phyloP scores from a whole-genome alignment of 2,888 invertebrate genomes.

The Alsophila aescularia region DNA sequence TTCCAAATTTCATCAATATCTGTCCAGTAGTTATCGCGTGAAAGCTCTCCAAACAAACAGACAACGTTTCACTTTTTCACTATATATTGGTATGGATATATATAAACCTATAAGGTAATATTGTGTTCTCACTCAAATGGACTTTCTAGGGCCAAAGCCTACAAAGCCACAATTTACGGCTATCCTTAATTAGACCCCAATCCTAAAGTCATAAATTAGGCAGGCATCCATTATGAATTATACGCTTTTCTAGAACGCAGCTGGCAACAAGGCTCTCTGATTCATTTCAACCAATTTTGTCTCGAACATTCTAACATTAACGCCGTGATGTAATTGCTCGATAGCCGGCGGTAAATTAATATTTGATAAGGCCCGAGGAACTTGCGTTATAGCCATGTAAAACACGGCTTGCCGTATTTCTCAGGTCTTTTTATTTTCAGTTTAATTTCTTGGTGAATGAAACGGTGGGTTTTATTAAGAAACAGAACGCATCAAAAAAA shows the following conservation, averaged over 20 bases:
- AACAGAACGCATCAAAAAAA: too few relatives aligned
- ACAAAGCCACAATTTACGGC: too few relatives aligned
- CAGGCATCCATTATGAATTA: neutral
- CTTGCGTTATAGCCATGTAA: neutral
- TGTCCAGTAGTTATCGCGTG: too few relatives aligned
- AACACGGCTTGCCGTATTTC: neutral
- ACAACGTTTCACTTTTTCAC: too few relatives aligned
- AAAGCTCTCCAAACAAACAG: too few relatives aligned
- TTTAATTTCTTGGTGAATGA: neutral
- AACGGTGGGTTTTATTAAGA: too few relatives aligned
- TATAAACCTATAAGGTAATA: too few relatives aligned
- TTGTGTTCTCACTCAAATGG: too few relatives aligned
- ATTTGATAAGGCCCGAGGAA: conserved; percentile 45
- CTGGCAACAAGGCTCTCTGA: neutral
- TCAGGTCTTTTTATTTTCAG: neutral
- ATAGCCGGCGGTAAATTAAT: conserved; percentile 50
- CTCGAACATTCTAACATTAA: conserved; percentile 18
- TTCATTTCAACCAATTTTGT: conserved; percentile 6
- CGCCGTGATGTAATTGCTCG: conserved; percentile 35
- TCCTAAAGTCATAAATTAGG: neutral
- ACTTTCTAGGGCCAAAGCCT: too few relatives aligned
- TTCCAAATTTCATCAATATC: too few relatives aligned
- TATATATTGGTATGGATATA: too few relatives aligned
- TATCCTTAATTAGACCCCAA: too few relatives aligned
- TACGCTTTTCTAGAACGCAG: neutral